Evolutionary conservation across 1,140 invertebrate genomes (phyloP).

Genomic region (Leptestheria dahalacensis): DNA sequence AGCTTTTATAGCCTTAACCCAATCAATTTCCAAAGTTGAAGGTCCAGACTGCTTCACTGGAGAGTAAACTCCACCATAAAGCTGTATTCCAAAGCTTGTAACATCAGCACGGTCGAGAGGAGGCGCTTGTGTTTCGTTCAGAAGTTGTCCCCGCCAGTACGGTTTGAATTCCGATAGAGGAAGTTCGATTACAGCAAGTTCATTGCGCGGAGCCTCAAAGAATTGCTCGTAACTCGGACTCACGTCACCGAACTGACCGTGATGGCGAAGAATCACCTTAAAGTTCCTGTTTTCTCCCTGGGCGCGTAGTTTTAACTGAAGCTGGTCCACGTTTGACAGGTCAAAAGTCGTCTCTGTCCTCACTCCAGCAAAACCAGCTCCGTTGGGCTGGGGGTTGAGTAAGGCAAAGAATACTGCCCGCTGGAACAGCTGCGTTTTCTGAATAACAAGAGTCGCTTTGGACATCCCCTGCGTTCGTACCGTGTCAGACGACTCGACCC

Average conservation of each 20-base stretch:
- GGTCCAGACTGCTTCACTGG: constrained; percentile 45
- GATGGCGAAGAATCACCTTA: constrained; percentile 45
- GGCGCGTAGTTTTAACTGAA: constrained; percentile 38
- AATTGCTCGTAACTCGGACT: constrained; percentile 45
- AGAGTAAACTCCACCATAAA: constrained; percentile 50
- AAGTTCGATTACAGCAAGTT: constrained; percentile 35
- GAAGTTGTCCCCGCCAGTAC: constrained; percentile 40
- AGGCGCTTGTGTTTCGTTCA: constrained; percentile 33
- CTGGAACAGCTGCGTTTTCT: constrained; percentile 41
- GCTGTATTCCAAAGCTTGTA: constrained; percentile 46
- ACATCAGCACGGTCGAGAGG: constrained; percentile 40
- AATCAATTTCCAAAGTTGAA: constrained; percentile 46
- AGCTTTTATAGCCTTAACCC: constrained; percentile 22
- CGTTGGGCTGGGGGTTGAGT: constrained; percentile 49
- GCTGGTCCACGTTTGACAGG: constrained; percentile 32
- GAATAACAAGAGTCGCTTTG: constrained; percentile 40
- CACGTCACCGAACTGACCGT: constrained; percentile 35
- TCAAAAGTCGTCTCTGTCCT: constrained; percentile 31
- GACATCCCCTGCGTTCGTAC: constrained; percentile 46
- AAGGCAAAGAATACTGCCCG: constrained; percentile 47
- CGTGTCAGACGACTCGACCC: constrained; percentile 47
- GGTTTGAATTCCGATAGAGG: constrained; percentile 42
- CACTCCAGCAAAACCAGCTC: constrained; percentile 50
- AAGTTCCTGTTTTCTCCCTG: constrained; percentile 39
- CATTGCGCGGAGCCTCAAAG: constrained; percentile 33